A percentile compares a stretch with the other conserved stretches of the same genome.
phyloP scores from a whole-genome alignment of 2,113 vertebrate genomes.

The Montifringilla adamsi region DNA sequence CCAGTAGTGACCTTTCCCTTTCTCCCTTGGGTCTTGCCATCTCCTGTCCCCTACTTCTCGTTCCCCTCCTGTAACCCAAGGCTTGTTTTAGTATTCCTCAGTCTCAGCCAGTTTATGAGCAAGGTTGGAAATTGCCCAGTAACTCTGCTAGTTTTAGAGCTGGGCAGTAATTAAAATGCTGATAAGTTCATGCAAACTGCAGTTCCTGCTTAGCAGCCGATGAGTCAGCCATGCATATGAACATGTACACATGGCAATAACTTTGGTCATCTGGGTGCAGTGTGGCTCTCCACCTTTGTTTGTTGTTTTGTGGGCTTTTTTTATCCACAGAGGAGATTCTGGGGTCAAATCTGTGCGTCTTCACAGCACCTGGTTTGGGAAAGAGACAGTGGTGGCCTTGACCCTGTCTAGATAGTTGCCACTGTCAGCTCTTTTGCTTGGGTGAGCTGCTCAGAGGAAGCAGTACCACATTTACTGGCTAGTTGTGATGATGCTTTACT shows the following conservation, averaged over 20 bases:
- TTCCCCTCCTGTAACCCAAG: background rate
- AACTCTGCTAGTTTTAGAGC: background rate
- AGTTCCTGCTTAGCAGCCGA: background rate
- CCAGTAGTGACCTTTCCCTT: background rate
- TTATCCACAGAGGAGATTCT: background rate
- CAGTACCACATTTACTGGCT: background rate
- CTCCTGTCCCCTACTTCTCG: background rate
- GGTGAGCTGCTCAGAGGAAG: background rate
- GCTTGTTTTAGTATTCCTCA: background rate
- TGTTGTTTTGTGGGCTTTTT: background rate
- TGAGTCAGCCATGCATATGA: background rate
- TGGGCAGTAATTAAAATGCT: conserved; percentile 3
- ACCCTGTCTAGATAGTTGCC: background rate
- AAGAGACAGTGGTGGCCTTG: background rate
- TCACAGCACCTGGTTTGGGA: background rate
- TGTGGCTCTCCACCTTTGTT: background rate
- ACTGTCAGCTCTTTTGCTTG: background rate
- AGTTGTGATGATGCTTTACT: background rate
- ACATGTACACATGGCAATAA: background rate
- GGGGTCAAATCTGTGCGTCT: background rate
- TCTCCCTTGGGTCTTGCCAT: background rate
- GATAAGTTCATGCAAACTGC: background rate
- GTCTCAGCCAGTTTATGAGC: background rate
- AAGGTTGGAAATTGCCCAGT: background rate
- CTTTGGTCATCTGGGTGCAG: background rate